A percentile compares a stretch with the other conserved stretches of the same genome.
phyloP scores from a whole-genome alignment of 2,113 vertebrate genomes.

The Origma solitaria region DNA sequence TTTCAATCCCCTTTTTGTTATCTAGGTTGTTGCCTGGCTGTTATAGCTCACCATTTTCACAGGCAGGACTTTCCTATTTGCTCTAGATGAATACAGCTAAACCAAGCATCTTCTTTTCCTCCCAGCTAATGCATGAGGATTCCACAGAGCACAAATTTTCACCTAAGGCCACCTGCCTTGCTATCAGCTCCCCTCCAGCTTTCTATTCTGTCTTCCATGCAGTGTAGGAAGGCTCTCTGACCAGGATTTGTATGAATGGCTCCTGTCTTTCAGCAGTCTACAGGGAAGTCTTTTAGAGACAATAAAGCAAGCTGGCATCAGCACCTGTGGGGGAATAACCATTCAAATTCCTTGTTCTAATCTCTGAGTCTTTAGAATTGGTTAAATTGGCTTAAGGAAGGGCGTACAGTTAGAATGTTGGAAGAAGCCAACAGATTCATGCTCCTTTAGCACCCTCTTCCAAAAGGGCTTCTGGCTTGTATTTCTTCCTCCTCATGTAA shows the following conservation, averaged over 20 bases:
- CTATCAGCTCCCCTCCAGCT: not conserved
- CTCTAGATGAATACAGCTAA: not conserved
- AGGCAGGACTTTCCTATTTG: not conserved
- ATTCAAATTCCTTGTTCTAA: not conserved
- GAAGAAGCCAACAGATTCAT: not conserved
- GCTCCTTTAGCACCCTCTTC: not conserved
- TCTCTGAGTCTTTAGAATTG: not conserved
- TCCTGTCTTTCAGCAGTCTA: not conserved
- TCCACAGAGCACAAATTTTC: not conserved
- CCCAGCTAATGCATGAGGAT: not conserved
- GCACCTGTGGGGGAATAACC: not conserved
- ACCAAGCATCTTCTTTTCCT: not conserved
- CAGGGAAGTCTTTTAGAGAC: not conserved
- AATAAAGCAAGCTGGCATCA: not conserved
- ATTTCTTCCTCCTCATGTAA: not conserved
- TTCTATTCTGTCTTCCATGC: not conserved
- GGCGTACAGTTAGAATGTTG: not conserved
- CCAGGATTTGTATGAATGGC: not conserved
- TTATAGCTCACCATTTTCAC: not conserved
- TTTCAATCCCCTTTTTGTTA: not conserved
- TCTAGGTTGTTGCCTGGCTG: not conserved
- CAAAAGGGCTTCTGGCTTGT: not conserved
- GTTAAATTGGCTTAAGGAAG: not conserved
- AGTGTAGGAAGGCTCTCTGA: not conserved
- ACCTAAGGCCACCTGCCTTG: not conserved